Conservation (phyloP, 2,113 vertebrate genomes). For the Prinia subflava region DNA sequence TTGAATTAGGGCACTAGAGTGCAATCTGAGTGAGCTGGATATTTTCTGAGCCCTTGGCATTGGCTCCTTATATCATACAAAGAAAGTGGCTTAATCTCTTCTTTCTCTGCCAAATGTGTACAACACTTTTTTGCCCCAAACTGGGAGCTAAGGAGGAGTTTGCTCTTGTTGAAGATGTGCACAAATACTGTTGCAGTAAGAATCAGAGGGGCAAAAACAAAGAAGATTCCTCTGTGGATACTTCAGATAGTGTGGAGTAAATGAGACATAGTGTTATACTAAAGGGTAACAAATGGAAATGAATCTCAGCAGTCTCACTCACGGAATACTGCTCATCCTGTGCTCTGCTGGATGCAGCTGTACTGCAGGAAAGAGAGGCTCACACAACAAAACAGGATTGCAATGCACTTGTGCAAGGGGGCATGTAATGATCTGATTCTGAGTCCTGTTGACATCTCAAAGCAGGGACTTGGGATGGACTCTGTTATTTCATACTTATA, state of each 20-base stretch:
- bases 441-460: background rate
- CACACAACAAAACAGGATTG: background rate
- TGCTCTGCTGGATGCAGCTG: background rate
- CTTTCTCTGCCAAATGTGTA: background rate
- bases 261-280: background rate
- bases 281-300: background rate
- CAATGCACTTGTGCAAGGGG: background rate
- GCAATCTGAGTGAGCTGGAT: background rate
- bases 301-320: background rate
- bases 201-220: background rate
- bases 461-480: background rate
- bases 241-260: background rate
- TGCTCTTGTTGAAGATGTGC: background rate
- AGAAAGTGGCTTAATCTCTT: background rate
- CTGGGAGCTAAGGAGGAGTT: background rate
- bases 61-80: background rate
- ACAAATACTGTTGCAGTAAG: background rate
- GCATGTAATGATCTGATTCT: background rate
- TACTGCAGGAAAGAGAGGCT: background rate
- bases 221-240: background rate
- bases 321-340: background rate
- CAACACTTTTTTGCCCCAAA: background rate
- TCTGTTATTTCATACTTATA: background rate
- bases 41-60: rapidly evolving
- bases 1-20: background rate